Conservation (phyloP, 2,797 vertebrate genomes). For the Scolopax bukidnonensis region DNA sequence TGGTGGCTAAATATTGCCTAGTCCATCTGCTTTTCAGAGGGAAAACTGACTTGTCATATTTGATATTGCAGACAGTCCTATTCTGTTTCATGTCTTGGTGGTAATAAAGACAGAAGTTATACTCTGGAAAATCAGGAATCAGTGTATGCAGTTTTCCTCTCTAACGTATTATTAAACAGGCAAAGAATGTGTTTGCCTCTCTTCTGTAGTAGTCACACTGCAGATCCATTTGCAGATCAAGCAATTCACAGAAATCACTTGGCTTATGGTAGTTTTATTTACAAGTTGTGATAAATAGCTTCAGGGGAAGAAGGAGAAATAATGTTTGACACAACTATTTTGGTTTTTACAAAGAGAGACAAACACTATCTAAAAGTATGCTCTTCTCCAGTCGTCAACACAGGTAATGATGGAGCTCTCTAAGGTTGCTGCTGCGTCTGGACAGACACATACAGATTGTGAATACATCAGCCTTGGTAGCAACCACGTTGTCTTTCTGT, state of each 20-base stretch:
- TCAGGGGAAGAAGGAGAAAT: neutral
- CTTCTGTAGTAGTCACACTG: neutral
- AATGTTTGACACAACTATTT: neutral
- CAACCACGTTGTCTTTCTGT: neutral
- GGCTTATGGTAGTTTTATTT: neutral
- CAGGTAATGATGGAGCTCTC: neutral
- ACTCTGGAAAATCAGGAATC: neutral
- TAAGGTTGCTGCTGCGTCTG: neutral
- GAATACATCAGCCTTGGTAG: neutral
- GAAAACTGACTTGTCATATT: neutral
- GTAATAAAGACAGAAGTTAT: neutral
- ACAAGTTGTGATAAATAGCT: neutral
- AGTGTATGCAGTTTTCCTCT: neutral
- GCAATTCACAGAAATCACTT: neutral
- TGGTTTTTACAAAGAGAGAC: neutral
- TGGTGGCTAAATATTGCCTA: neutral
- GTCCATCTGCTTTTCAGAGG: neutral
- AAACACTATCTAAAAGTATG: neutral
- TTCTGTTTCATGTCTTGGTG: neutral
- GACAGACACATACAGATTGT: neutral
- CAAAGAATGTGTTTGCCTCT: neutral
- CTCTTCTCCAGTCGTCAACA: neutral
- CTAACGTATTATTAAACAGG: neutral
- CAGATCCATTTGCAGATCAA: neutral
- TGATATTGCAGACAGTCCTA: neutral